phyloP scores from a whole-genome alignment of 2,113 vertebrate species.

The Sinocyclocheilus maitianheensis region DNA sequence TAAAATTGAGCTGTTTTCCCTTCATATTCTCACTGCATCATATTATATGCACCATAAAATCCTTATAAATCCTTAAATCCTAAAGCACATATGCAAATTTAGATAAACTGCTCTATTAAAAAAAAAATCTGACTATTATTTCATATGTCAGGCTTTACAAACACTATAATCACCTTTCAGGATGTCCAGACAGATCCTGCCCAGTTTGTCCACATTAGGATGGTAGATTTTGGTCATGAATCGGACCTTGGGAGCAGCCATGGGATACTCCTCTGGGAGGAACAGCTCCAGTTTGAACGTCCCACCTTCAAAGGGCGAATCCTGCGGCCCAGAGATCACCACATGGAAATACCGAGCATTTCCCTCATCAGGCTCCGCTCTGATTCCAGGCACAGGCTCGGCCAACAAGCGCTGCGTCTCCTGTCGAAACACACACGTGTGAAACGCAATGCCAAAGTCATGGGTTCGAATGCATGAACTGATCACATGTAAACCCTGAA shows the following conservation, averaged over 20 bases:
- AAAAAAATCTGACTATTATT: not conserved
- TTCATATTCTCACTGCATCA: not conserved
- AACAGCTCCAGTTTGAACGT: conserved; percentile 99
- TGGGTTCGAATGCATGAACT: not conserved
- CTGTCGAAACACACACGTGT: conserved; percentile 65
- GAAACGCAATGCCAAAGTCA: not conserved
- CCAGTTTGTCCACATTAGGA: conserved; percentile 99
- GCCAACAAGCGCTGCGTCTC: conserved; percentile 96
- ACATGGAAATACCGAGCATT: conserved; percentile 99
- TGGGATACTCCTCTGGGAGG: conserved; percentile 98
- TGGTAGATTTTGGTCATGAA: conserved; percentile 99
- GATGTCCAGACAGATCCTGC: conserved; percentile 99
- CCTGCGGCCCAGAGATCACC: conserved; percentile 95
- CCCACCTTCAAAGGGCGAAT: conserved; percentile 98
- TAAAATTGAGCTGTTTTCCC: not conserved
- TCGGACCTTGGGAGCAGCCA: conserved; percentile 98
- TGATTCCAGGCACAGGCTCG: conserved; percentile 96
- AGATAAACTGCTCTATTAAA: too few species aligned
- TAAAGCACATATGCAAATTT: too few species aligned
- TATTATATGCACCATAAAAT: not conserved
- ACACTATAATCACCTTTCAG: conserved; percentile 87
- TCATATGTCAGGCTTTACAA: not conserved
- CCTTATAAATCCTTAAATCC: too few species aligned
- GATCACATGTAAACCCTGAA: not conserved
- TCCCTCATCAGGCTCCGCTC: conserved; percentile 94